Base-by-base conservation (phyloP, 2,888 invertebrate species). In the Sicus ferrugineus region DNA sequence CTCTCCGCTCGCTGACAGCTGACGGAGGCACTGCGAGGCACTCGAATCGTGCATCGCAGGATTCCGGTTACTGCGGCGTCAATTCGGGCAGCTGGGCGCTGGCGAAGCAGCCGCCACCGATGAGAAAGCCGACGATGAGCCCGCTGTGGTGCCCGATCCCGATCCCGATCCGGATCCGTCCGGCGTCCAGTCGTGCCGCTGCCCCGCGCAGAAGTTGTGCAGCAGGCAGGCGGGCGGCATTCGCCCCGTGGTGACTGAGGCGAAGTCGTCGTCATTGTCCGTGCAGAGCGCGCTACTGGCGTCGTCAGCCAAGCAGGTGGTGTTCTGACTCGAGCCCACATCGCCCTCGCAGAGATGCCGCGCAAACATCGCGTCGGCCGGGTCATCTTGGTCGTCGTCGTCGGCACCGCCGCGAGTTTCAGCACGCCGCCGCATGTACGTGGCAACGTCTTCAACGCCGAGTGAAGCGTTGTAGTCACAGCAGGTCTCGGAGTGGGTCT, bases 71-170 rank as follows among this genome's bases (percentile, higher is more conserved):
- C 14, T 34, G 34, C 34, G 34, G 34, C 14, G 34, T 7, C 34
- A 14, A 34, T 9, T 34, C 34, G 14, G 9, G 14, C 9, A 34
- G 11, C 16, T 46, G 46, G 46, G 50, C 21, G 30, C 30, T 14
- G 46, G 56, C 42, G 28, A 50, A 5, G 34, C 31, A 5, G 58
- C 21, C 56, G 48, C 69, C 64, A 48, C 16, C 54, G 69, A 69
- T 42, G 66, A 70, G 38, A 48, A 42, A 63, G 67, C 70, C 62
- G 64, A 52, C 67, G 31, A 71, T 54, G 72, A 70, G 26, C 68
- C 72, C 21, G 67, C 65, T 11, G 73, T 71, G 46, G 68, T 70
- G 31, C 28, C 28, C 26, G 67, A 72, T 63, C 67, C 71, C 28
- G 71, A 70, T 14, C 16, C 42, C 42, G 42, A 42, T n/a, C 7